A percentile compares a stretch with the other conserved stretches of the same genome.
These are phyloP conservation scores for Syngnathus floridae DNA, from an alignment of 2,113 vertebrate species.

Conservation along the genomic window DNA sequence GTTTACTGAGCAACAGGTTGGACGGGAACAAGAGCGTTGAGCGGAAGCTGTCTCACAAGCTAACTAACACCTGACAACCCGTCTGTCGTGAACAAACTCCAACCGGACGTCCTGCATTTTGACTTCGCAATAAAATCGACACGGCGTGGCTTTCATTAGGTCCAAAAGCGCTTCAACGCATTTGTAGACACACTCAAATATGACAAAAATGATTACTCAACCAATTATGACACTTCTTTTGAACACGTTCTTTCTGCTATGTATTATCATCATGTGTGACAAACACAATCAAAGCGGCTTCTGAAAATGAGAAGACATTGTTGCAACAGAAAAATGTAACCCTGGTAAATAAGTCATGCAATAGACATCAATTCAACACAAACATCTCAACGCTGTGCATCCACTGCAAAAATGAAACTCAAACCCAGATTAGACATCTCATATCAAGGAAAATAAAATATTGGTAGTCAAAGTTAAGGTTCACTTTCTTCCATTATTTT, in stretches of 20 bases:
- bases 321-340: background rate
- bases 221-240: background rate
- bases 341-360: background rate
- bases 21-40: slow-evolving; percentile 36
- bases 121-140: slow-evolving; percentile 21
- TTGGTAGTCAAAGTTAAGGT: background rate
- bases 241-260: background rate
- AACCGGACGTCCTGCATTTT: background rate
- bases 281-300: slow-evolving; percentile 10
- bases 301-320: background rate
- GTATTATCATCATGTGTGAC: background rate
- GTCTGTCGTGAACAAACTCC: fast-evolving
- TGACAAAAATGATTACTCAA: background rate
- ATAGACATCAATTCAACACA: background rate
- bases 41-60: slow-evolving; percentile 16
- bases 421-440: background rate
- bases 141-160: fast-evolving
- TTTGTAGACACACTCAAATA: background rate
- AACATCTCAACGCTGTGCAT: background rate
- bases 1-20: slow-evolving; percentile 58
- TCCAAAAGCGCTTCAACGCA: too few species aligned
- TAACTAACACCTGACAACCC: background rate
- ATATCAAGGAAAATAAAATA: background rate
- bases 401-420: background rate
- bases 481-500: background rate